Evolutionary conservation across 2,888 invertebrate genomes (phyloP).

Genomic region (Leptinotarsa peninsularis): DNA sequence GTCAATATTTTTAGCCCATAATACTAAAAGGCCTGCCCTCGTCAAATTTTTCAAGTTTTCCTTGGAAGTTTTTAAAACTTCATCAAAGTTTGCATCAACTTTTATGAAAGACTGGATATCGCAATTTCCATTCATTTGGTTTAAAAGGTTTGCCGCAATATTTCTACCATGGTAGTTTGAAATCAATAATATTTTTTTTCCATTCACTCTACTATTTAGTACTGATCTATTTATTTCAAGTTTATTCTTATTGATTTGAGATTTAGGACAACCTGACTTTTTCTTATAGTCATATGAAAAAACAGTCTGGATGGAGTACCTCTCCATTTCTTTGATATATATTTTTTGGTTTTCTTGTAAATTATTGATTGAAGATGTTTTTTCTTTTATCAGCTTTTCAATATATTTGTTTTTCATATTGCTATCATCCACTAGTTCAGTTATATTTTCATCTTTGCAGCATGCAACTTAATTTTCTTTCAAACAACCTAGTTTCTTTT

Average conservation of each 20-base stretch:
- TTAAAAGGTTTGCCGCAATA: neutral
- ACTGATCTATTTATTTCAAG: too few species aligned
- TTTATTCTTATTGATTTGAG: too few species aligned
- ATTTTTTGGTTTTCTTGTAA: neutral
- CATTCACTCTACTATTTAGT: too few species aligned
- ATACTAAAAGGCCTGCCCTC: neutral
- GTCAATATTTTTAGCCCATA: neutral
- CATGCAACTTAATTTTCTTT: constrained; percentile 9
- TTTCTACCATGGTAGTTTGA: neutral
- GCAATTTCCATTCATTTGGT: neutral
- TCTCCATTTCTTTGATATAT: too few species aligned
- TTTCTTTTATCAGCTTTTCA: neutral
- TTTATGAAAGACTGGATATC: neutral
- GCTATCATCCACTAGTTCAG: neutral
- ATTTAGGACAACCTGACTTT: too few species aligned
- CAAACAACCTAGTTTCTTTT: constrained; percentile 6
- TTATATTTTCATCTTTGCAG: neutral
- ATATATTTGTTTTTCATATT: neutral
- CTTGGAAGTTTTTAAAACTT: neutral
- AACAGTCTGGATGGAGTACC: neutral
- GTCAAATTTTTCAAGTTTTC: neutral
- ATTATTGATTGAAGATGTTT: neutral
- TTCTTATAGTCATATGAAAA: too few species aligned
- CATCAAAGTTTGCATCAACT: neutral
- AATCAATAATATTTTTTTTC: neutral